phyloP scores from a whole-genome alignment of 2,113 vertebrate species.

The Salvelinus sp. region DNA sequence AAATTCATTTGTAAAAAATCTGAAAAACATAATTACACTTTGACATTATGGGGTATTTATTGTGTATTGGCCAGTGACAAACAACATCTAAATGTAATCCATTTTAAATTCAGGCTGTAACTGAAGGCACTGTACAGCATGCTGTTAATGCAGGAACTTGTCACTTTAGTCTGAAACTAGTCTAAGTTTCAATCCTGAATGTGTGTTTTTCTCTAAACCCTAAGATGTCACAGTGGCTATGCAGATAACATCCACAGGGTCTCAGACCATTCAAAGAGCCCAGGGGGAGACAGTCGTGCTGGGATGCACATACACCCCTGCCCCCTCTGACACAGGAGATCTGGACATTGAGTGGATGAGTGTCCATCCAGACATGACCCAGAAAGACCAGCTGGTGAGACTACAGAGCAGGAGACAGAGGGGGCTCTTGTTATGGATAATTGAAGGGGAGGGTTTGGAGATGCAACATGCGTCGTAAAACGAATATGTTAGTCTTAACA shows the following conservation, averaged over 20 bases:
- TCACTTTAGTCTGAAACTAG: too few relatives aligned
- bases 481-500: not conserved
- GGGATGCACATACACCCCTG: conserved; percentile 80
- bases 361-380: conserved; percentile 78
- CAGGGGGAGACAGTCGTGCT: conserved; percentile 74
- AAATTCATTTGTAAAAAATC: too few relatives aligned
- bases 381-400: conserved; percentile 76
- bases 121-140: too few relatives aligned
- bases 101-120: too few relatives aligned
- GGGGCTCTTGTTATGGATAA: not conserved
- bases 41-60: too few relatives aligned
- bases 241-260: conserved; percentile 66
- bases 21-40: too few relatives aligned
- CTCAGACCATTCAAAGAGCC: conserved; percentile 78
- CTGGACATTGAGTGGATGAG: conserved; percentile 87
- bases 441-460: not conserved
- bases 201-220: conserved; percentile 1
- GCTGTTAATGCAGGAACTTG: too few relatives aligned
- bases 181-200: conserved; percentile 1
- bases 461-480: not conserved
- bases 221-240: conserved; percentile 55
- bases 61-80: too few relatives aligned
- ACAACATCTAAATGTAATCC: too few relatives aligned
- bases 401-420: not conserved
- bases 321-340: conserved; percentile 75